These are phyloP conservation scores for Baronia brevicornis DNA, from an alignment of 2,888 invertebrate species.

Conservation along the genomic window DNA sequence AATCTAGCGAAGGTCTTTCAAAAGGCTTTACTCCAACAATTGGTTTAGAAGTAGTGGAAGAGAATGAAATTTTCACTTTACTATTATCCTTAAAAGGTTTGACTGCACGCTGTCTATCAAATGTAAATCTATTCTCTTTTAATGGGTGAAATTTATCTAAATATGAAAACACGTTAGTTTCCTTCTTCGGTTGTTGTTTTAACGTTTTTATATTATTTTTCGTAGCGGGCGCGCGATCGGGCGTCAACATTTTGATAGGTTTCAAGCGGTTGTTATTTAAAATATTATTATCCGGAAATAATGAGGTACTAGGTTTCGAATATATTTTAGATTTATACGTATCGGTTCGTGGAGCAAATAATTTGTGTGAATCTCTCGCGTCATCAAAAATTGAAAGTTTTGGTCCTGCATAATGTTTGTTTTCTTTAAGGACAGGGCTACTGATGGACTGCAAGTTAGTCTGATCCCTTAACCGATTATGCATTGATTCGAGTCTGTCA, in stretches of 20 bases:
- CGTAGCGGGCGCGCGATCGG: not conserved
- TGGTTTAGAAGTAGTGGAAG: constrained; percentile 17
- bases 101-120: constrained; percentile 13
- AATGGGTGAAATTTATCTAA: not conserved
- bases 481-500: constrained; percentile 43
- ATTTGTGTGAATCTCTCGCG: not conserved
- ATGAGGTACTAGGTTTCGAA: not conserved
- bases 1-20: too few species aligned
- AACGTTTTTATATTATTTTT: not conserved
- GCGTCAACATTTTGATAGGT: not conserved
- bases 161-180: constrained; percentile 7
- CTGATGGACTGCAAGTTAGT: constrained; percentile 23
- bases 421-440: constrained; percentile 13
- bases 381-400: constrained; percentile 13
- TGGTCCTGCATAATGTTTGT: constrained; percentile 5
- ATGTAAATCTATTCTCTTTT: constrained; percentile 4
- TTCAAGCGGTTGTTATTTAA: too few species aligned
- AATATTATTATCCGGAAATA: too few species aligned
- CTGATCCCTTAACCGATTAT: constrained; percentile 35
- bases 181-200: constrained; percentile 2
- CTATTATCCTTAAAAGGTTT: constrained; percentile 19
- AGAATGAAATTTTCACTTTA: constrained; percentile 34
- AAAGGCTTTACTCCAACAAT: too few species aligned
- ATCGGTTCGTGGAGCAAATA: not conserved
- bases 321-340: not conserved